A percentile compares a stretch with the other conserved stretches of the same genome.
Conservation (phyloP, 2,113 vertebrate species). For the Macroglossus sobrinus region DNA sequence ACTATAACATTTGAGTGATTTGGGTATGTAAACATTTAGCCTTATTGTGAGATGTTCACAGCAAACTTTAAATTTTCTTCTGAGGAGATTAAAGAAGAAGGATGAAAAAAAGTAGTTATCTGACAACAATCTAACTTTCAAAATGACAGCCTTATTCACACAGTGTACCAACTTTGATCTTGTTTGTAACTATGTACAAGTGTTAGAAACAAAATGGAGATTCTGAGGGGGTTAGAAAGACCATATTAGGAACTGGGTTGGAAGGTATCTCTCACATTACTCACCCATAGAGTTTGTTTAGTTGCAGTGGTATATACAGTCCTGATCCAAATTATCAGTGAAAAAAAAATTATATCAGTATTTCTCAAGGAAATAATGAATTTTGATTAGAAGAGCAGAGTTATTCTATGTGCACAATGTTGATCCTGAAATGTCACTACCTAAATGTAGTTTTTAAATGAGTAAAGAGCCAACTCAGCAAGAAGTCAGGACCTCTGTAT, state of each 20-base stretch:
- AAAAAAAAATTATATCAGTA: neutral
- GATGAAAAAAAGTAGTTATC: neutral
- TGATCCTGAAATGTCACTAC: slow-evolving; percentile 33
- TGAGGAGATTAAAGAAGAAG: neutral
- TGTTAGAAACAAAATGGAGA: neutral
- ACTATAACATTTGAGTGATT: slow-evolving; percentile 32
- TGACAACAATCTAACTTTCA: neutral
- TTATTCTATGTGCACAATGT: neutral
- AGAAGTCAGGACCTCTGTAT: slow-evolving; percentile 36
- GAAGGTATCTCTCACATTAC: neutral
- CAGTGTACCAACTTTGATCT: neutral
- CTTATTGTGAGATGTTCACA: neutral
- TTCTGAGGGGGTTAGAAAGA: neutral
- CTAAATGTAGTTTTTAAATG: slow-evolving; percentile 36
- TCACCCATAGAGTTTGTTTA: neutral
- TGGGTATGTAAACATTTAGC: slow-evolving; percentile 21
- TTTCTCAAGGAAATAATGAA: slow-evolving; percentile 12
- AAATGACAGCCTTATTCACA: neutral
- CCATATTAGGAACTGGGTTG: neutral
- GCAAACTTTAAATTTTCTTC: neutral
- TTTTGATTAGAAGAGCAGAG: neutral
- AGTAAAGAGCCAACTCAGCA: slow-evolving; percentile 42
- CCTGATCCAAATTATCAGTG: neutral
- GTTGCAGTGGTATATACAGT: neutral
- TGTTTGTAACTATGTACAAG: neutral